These are phyloP conservation scores for Phthorimaea operculella DNA, from an alignment of 1,140 invertebrate species.

Conservation along the genomic window DNA sequence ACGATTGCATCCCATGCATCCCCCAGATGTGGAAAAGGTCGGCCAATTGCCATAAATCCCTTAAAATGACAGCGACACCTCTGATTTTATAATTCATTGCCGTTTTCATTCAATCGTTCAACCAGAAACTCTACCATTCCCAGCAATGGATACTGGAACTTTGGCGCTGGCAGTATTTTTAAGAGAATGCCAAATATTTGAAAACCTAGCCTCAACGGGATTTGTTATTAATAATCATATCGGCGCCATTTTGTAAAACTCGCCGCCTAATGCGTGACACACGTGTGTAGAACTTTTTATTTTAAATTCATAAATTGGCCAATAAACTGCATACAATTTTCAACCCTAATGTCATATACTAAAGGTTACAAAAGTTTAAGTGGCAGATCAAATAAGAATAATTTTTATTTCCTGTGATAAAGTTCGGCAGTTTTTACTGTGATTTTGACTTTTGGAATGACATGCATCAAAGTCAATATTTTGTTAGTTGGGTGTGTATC, in stretches of 20 bases:
- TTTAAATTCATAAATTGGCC: neutral
- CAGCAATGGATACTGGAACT: too few species aligned
- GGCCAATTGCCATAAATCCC: too few species aligned
- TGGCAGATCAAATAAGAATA: neutral
- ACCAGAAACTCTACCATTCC: too few species aligned
- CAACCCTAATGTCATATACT: neutral
- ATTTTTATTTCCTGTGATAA: slow-evolving; percentile 2
- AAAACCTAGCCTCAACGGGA: slow-evolving; percentile 29
- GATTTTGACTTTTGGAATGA: neutral
- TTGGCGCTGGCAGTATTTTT: slow-evolving; percentile 36
- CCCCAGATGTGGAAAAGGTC: slow-evolving; percentile 8
- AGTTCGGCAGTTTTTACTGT: neutral
- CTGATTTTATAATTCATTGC: too few species aligned
- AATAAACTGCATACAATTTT: neutral
- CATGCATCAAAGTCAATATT: neutral
- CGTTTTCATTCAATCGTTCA: too few species aligned
- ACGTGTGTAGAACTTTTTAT: slow-evolving; percentile 23
- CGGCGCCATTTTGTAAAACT: slow-evolving; percentile 51
- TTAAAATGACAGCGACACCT: too few species aligned
- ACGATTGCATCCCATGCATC: neutral
- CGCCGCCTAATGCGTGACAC: slow-evolving; percentile 24
- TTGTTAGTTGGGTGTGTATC: neutral
- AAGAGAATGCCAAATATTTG: too few species aligned
- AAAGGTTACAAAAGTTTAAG: neutral
- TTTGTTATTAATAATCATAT: slow-evolving; percentile 63